Percentiles rank a stretch among this genome's conserved stretches.
Evolutionary conservation across 2,888 invertebrate genomes (phyloP).

Genomic region (Salticus scenicus): DNA sequence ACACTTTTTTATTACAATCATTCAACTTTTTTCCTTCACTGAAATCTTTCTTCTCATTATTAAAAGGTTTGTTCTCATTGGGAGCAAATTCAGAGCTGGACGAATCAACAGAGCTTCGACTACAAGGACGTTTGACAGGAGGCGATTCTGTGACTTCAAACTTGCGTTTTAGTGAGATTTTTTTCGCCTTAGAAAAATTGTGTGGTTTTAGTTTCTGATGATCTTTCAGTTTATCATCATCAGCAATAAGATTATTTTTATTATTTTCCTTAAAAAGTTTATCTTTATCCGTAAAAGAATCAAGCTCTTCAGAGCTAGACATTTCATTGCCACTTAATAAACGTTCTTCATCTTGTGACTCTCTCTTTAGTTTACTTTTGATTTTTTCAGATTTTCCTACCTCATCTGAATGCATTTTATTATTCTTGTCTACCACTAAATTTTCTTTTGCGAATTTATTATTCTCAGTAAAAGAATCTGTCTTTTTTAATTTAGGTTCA

Average conservation of each 20-base stretch:
- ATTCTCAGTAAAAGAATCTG: not conserved
- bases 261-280: constrained; percentile 2
- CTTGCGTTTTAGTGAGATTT: constrained; percentile 31
- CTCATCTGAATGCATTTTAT: not conserved
- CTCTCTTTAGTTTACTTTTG: not conserved
- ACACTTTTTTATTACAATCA: not conserved
- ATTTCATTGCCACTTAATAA: not conserved
- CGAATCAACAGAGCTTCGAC: constrained; percentile 16
- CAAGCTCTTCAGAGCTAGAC: not conserved
- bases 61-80: constrained; percentile 55
- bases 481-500: not conserved
- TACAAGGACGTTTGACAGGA: constrained; percentile 34
- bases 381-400: not conserved
- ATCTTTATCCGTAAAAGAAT: not conserved
- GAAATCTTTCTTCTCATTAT: constrained; percentile 18
- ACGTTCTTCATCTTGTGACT: not conserved
- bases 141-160: not conserved
- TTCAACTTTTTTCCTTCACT: not conserved
- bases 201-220: not conserved
- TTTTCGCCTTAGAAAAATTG: not conserved
- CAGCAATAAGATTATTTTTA: not conserved
- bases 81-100: constrained; percentile 22
- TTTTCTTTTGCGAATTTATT: not conserved
- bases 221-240: not conserved
- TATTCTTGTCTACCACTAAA: constrained; percentile 6